Evolutionary conservation across 2,113 vertebrate species (phyloP), one percentile per base, ranked within the genome.

Genomic region (Hippocampus abdominalis): DNA sequence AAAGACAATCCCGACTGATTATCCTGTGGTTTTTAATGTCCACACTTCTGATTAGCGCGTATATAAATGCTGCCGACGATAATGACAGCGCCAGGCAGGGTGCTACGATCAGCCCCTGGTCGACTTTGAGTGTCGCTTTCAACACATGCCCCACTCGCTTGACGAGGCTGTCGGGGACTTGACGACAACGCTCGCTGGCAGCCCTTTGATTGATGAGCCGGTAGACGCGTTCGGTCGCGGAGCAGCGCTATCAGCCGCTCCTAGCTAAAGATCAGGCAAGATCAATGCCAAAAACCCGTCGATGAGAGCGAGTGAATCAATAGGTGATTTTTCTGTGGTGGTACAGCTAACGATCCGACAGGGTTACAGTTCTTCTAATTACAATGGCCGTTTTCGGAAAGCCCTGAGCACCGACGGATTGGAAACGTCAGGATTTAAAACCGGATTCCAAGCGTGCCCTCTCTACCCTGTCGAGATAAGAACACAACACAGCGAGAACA

Each of bases 401-500:
- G 27, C 32, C 27, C 57, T 18, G 27, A 29, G 54, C 25, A 12
- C 23, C 10, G 12, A 29, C 27, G 27, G 27, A 20, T 36, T 60
- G 57, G 3, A 60, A 60, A 60, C 27, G 20, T 18, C 6, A 6
- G 27, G 57, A 60, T 29, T 4, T 9, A 60, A 32, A 32, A 32
- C 7, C 3, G 0, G 7, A 60, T 32, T 60, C 32, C 6, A 32
- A 32, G 32, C 7, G 57, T 60, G 27, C 27, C 5, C 32, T 60
- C 15, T 32, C 12, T 46, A 7, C n/a, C n/a, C 48, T 42, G 62
- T 5, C 12, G 23, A n/a, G 13, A 67, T 11, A 56, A 64, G n/a
- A 73, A 73, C 67, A n/a, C 16, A 73, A 73, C 67, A n/a, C 16
- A 18, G 40, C 53, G 27, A 48, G 23, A 60, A 66, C 10, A 3